phyloP scores from a whole-genome alignment of 2,888 invertebrate species.

The Hermaeophaga mercurialis region DNA sequence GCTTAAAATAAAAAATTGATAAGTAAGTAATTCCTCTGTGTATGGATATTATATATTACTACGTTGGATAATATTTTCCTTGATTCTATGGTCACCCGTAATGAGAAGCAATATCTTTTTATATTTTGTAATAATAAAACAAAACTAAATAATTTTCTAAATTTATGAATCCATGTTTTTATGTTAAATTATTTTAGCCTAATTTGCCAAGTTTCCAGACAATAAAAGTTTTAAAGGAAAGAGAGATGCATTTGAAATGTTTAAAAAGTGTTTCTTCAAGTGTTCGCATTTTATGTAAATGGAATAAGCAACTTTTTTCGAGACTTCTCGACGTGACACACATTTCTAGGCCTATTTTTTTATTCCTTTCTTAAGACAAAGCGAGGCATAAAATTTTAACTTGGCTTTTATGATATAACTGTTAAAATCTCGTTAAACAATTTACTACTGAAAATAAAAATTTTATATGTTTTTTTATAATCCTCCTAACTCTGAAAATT shows the following conservation, averaged over 20 bases:
- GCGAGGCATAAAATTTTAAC: constrained; percentile 6
- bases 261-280: constrained; percentile 11
- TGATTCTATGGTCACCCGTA: too few relatives aligned
- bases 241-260: constrained; percentile 10
- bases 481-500: too few relatives aligned
- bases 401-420: constrained; percentile 1
- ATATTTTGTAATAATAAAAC: too few relatives aligned
- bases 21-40: too few relatives aligned
- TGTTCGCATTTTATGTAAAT: constrained; percentile 17
- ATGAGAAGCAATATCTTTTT: too few relatives aligned
- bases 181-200: not conserved
- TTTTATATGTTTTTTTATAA: too few relatives aligned
- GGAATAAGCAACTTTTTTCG: constrained; percentile 17
- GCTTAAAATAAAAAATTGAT: too few relatives aligned
- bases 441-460: too few relatives aligned
- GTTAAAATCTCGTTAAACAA: constrained; percentile 7
- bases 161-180: too few relatives aligned
- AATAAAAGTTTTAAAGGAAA: constrained; percentile 1
- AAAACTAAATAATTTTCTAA: too few relatives aligned
- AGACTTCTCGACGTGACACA: constrained; percentile 10
- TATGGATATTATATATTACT: too few relatives aligned
- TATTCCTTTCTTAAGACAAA: not conserved
- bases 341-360: constrained; percentile 13
- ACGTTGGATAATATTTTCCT: too few relatives aligned
- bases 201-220: constrained; percentile 1